Base-by-base conservation (phyloP, 2,888 invertebrate genomes). In the Eupsilia transversa region DNA sequence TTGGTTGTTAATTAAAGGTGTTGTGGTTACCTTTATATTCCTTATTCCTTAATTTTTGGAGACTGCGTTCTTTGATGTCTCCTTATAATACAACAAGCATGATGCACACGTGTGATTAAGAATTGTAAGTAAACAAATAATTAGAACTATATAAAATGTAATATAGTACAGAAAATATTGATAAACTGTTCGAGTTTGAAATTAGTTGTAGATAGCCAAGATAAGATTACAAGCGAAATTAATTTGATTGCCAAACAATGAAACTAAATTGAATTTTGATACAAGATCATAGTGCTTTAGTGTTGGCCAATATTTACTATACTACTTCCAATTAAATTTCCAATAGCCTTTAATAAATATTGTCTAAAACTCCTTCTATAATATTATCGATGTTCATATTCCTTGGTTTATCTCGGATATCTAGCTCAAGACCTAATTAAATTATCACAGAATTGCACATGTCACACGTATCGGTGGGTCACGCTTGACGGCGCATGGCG, bases 401-500 rank as follows among this genome's bases (percentile, higher is more conserved):
- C 60, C 52, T 49, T 17, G 23, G 56, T 41, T 52, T 27, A n/a
- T 14, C 43, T 65, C n/a, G 2, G 38, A 14, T 30, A 30, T 66
- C 46, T 60, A 27, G 30, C 27, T 68, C 70, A 69, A 57, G 33
- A 27, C 7, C n/a, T 57, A 61, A 79, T 81, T 71, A 35, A 68
- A 67, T 74, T 33, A 30, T 61, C 56, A 23, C 52, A 66, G 75
- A 73, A 63, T 63, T 43, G 66, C 59, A 23, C 46, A 59, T 60
- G 72, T 73, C 79, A 75, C 72, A 78, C 68, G 57, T 80, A 84
- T 86, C 87, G 1, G 74, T 33, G 10, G 10, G 0, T 82, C 82
- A 89, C 90, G 87, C 91, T 89, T 87, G 87, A 89, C 66, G 77
- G 91, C 87, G 88, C 88, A 87, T 86, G 83, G 87, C 91, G 91